Evolutionary conservation across 1,140 invertebrate genomes (phyloP).

Genomic region (Adoxophyes honmai): DNA sequence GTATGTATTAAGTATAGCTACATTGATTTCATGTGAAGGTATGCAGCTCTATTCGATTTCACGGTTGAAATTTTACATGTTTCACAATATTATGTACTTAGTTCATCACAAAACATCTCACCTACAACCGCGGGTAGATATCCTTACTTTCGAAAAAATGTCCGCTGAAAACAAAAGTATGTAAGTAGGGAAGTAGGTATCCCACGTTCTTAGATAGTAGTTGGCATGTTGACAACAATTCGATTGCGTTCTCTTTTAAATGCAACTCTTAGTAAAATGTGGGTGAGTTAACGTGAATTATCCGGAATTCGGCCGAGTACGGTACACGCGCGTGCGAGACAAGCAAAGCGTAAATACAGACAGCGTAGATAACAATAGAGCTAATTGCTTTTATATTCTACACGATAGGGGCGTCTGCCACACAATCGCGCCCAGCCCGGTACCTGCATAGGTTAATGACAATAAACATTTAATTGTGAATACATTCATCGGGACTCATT

Average conservation of each 20-base stretch:
- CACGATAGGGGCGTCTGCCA: neutral
- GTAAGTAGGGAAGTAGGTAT: too few species aligned
- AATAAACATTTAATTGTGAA: conserved; percentile 3
- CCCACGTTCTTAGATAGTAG: too few species aligned
- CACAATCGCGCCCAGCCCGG: neutral
- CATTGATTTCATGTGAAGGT: too few species aligned
- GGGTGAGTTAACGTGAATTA: conserved; percentile 57
- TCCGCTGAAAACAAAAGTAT: too few species aligned
- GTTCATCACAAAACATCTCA: too few species aligned
- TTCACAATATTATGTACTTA: too few species aligned
- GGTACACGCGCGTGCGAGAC: conserved; percentile 37
- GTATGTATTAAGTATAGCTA: too few species aligned
- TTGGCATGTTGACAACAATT: neutral
- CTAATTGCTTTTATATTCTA: conserved; percentile 12
- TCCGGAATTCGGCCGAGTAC: conserved; percentile 57
- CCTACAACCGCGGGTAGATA: too few species aligned
- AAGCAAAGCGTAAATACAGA: conserved; percentile 8
- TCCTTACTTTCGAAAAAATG: too few species aligned
- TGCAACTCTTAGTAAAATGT: conserved; percentile 31
- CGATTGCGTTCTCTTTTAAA: neutral
- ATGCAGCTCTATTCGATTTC: too few species aligned
- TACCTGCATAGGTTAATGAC: neutral
- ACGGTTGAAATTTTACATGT: too few species aligned
- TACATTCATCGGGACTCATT: conserved; percentile 7
- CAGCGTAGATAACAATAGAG: neutral